Evolutionary conservation across 2,888 invertebrate species (phyloP).

Genomic region (Limenitis arthemis): DNA sequence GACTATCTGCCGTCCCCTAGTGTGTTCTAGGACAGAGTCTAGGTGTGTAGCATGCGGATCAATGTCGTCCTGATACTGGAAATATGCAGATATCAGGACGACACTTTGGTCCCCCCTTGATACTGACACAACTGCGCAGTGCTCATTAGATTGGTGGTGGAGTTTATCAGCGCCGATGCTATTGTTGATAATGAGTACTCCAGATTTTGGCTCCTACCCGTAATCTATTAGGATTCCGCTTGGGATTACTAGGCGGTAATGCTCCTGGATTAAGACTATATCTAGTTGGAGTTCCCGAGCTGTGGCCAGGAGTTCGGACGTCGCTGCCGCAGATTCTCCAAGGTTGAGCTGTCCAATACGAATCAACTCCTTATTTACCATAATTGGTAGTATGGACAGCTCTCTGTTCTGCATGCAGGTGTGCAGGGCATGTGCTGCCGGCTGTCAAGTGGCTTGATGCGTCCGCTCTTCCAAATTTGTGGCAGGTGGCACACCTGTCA

Average conservation of each 20-base stretch:
- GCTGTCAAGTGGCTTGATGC: not conserved
- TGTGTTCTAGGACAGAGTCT: too few species aligned
- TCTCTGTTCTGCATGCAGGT: slow-evolving; percentile 4
- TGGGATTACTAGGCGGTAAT: not conserved
- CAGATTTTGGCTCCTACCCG: not conserved
- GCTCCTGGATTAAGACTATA: slow-evolving; percentile 3
- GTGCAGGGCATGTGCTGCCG: not conserved
- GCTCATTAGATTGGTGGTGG: not conserved
- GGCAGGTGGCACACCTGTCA: slow-evolving; percentile 16
- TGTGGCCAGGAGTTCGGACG: not conserved
- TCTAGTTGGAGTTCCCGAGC: not conserved
- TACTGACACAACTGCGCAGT: not conserved
- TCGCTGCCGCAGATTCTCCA: not conserved
- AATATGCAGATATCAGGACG: not conserved
- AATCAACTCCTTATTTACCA: not conserved
- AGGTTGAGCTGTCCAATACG: not conserved
- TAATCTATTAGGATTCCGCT: not conserved
- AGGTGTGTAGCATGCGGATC: not conserved
- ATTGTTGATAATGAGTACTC: not conserved
- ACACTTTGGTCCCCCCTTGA: not conserved
- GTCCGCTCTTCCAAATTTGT: not conserved
- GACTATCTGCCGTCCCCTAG: too few species aligned
- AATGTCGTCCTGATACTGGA: not conserved
- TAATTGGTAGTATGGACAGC: slow-evolving; percentile 7
- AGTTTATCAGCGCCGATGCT: not conserved